These are phyloP conservation scores for Plecturocebus donacophilus DNA, from an alignment of 2,113 vertebrate species.

Conservation along the genomic window DNA sequence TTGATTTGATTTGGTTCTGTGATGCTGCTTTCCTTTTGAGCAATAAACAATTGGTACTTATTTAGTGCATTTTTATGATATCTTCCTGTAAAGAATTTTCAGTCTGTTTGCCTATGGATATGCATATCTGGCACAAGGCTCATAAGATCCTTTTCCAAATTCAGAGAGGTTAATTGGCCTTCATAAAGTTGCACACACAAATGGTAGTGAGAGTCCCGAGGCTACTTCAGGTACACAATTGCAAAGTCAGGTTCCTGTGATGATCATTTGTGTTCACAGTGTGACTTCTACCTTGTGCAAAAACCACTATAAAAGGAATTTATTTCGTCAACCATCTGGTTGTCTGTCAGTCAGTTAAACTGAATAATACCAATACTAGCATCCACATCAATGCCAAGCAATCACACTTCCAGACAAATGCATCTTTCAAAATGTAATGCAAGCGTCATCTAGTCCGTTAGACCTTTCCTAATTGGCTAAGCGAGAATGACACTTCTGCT, in stretches of 20 bases:
- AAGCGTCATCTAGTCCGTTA: not conserved
- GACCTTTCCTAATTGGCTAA: not conserved
- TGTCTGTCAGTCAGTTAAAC: not conserved
- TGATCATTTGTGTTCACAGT: not conserved
- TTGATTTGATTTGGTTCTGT: conserved; percentile 4
- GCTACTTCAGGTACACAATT: not conserved
- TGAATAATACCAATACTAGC: not conserved
- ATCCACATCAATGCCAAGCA: not conserved
- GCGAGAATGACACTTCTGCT: not conserved
- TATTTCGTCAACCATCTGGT: not conserved
- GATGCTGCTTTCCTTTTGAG: conserved; percentile 44
- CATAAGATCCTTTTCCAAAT: conserved; percentile 5
- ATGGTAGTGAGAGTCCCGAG: not conserved
- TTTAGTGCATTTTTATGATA: not conserved
- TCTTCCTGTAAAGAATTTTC: not conserved
- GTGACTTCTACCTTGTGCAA: not conserved
- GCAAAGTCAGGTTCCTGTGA: not conserved
- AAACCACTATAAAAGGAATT: not conserved
- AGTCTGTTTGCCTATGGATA: conserved; percentile 21
- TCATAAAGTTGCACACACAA: not conserved
- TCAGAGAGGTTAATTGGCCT: not conserved
- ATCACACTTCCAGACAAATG: not conserved
- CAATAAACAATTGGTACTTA: not conserved
- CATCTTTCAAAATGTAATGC: not conserved
- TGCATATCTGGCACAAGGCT: conserved; percentile 40